Evolutionary conservation across 2,888 invertebrate species (phyloP).

Genomic region (Clivina fossor): DNA sequence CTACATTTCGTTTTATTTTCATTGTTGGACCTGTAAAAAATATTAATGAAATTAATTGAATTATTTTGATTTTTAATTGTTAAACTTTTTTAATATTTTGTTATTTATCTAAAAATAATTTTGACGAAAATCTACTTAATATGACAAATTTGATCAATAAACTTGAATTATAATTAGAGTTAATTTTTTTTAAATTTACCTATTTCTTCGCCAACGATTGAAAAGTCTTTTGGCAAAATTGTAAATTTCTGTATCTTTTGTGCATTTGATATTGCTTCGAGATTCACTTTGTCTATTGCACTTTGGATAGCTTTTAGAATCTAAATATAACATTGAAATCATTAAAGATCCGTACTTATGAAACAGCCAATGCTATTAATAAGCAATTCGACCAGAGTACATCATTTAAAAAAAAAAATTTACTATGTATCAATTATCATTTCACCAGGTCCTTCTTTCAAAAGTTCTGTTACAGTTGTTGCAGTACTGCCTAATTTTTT

Average conservation of each 20-base stretch:
- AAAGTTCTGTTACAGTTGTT: constrained; percentile 72
- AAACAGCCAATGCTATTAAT: no score
- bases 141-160: no score
- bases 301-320: constrained; percentile 78
- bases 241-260: constrained; percentile 86
- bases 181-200: constrained; percentile 57
- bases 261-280: constrained; percentile 80
- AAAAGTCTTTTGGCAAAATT: constrained; percentile 83
- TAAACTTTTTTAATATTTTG: background rate
- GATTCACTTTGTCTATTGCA: constrained; percentile 77
- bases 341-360: no score
- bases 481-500: constrained; percentile 67
- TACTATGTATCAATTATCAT: constrained; percentile 59
- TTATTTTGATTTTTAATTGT: no score
- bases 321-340: no score
- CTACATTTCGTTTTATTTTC: constrained; percentile 79
- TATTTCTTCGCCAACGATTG: constrained; percentile 82
- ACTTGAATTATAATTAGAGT: no score
- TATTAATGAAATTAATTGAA: no score
- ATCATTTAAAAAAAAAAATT: constrained; percentile 48
- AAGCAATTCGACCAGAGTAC: background rate
- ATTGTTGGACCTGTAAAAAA: constrained; percentile 78
- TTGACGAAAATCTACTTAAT: no score
- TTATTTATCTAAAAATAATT: no score
- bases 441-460: constrained; percentile 62